phyloP scores from a whole-genome alignment of 2,888 invertebrate genomes.

The Drosophila melanocephala region DNA sequence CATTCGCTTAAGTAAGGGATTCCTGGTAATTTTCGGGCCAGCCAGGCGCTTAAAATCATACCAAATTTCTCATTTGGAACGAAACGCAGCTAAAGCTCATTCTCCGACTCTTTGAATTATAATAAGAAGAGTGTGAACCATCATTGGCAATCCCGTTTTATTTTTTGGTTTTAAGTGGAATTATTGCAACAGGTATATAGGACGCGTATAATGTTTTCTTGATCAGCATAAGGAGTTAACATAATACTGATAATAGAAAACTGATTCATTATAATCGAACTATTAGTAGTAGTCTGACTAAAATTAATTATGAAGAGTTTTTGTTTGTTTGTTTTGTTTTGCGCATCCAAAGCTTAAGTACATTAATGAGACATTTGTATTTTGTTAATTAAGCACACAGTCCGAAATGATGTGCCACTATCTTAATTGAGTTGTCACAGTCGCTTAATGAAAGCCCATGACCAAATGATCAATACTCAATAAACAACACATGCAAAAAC shows the following conservation, averaged over 20 bases:
- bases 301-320: not conserved
- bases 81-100: not conserved
- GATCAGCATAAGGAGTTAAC: not conserved
- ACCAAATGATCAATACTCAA: conserved; percentile 73
- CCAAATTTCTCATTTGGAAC: conserved; percentile 55
- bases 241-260: not conserved
- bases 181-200: not conserved
- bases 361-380: not conserved
- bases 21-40: conserved; percentile 61
- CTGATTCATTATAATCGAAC: not conserved
- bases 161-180: not conserved
- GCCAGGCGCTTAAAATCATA: conserved; percentile 33
- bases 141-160: conserved; percentile 8
- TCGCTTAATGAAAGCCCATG: conserved; percentile 25
- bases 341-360: not conserved
- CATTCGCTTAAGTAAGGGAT: conserved; percentile 51
- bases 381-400: not conserved
- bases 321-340: not conserved
- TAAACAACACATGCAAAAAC: conserved; percentile 32
- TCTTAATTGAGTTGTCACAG: conserved; percentile 53
- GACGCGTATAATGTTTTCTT: not conserved
- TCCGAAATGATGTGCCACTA: not conserved
- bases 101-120: conserved; percentile 2
- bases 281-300: not conserved
- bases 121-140: conserved; percentile 2